phyloP scores from a whole-genome alignment of 2,888 invertebrate species.

The Baronia brevicornis region DNA sequence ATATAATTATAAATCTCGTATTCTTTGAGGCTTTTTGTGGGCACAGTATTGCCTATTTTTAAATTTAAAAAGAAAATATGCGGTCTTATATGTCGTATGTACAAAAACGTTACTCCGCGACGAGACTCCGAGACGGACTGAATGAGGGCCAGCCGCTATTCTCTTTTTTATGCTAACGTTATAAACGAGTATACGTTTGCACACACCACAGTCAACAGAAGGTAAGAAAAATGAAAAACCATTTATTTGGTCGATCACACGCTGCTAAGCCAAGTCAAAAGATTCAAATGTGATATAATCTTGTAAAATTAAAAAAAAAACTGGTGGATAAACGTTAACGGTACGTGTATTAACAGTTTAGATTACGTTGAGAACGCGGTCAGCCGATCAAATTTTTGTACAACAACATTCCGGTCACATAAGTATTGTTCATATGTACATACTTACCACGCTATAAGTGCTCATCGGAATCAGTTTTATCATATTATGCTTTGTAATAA shows the following conservation, averaged over 20 bases:
- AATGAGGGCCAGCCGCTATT: constrained; percentile 58
- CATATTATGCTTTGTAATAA: no score
- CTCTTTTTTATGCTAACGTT: constrained; percentile 62
- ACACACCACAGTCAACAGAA: constrained; percentile 35
- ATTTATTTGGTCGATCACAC: constrained; percentile 37
- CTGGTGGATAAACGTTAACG: constrained; percentile 11
- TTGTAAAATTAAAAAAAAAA: constrained; percentile 11
- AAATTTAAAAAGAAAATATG: constrained; percentile 1
- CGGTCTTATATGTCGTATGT: constrained; percentile 19
- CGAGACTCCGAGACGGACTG: constrained; percentile 50
- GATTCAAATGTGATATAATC: constrained; percentile 20
- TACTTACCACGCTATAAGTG: no score
- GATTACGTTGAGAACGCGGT: constrained; percentile 4
- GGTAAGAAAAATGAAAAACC: constrained; percentile 34
- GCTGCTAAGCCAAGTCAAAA: constrained; percentile 24
- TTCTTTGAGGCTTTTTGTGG: no score
- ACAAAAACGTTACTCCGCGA: constrained; percentile 33
- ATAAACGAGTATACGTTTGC: constrained; percentile 58
- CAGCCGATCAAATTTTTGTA: background rate
- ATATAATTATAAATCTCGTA: background rate
- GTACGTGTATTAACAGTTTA: constrained; percentile 7
- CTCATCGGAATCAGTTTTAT: no score
- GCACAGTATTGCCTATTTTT: constrained; percentile 3
- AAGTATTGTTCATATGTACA: constrained; percentile 7
- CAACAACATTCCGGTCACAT: background rate